phyloP scores from a whole-genome alignment of 1,140 invertebrate genomes.

The Drosophila ironensis region DNA sequence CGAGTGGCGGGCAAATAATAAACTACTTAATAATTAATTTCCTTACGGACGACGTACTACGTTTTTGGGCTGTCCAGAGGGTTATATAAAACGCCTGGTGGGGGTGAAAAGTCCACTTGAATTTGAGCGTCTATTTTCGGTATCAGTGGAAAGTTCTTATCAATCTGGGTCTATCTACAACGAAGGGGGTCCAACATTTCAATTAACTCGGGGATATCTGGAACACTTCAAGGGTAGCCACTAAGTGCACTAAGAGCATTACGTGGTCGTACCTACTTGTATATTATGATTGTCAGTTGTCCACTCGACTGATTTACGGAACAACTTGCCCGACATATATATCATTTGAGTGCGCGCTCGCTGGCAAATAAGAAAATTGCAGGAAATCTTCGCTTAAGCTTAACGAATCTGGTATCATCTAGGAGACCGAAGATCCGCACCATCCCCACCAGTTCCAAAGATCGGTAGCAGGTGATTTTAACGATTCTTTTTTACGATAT shows the following conservation, averaged over 20 bases:
- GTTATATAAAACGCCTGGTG: slow-evolving; percentile 7
- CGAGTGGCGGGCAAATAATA: background rate
- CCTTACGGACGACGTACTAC: too few species aligned
- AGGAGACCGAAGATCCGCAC: too few species aligned
- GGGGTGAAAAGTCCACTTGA: background rate
- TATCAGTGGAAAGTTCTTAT: slow-evolving; percentile 12
- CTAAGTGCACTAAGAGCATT: too few species aligned
- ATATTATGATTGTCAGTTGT: background rate
- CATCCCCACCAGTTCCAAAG: background rate
- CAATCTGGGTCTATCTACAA: slow-evolving; percentile 8
- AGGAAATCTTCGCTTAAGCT: slow-evolving; percentile 70
- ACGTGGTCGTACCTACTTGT: background rate
- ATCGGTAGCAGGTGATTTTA: too few species aligned
- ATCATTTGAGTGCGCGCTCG: too few species aligned
- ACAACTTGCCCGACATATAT: too few species aligned
- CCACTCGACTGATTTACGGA: background rate
- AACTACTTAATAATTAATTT: too few species aligned
- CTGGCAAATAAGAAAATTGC: slow-evolving; percentile 66
- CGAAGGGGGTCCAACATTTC: slow-evolving; percentile 24
- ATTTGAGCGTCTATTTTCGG: slow-evolving; percentile 4
- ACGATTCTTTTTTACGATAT: too few species aligned
- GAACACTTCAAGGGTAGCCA: slow-evolving; percentile 18
- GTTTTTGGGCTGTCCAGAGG: background rate
- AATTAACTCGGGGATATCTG: slow-evolving; percentile 17
- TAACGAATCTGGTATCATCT: slow-evolving; percentile 41